Conservation (phyloP, 2,797 vertebrate genomes). For the Urosaurus nigricauda region DNA sequence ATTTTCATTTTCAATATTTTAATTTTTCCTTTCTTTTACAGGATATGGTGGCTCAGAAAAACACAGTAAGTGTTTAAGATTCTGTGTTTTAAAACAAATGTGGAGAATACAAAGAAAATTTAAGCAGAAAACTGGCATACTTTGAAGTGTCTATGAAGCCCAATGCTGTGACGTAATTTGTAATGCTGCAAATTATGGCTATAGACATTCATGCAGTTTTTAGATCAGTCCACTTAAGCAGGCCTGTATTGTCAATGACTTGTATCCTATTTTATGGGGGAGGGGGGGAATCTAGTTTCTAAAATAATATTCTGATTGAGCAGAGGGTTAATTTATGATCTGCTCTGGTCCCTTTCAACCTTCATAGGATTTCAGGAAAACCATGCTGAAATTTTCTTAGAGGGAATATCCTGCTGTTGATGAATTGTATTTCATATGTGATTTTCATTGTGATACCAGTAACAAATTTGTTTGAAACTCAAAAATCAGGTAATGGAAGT, state of each 20-base stretch:
- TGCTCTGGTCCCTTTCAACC: background rate
- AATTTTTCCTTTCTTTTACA: constrained; percentile 69
- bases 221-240: background rate
- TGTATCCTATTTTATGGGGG: background rate
- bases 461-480: background rate
- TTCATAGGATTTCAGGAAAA: background rate
- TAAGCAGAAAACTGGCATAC: background rate
- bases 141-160: background rate
- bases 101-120: constrained; percentile 26
- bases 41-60: constrained; percentile 95
- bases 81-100: constrained; percentile 48
- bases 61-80: constrained; percentile 90
- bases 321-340: background rate
- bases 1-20: constrained; percentile 19
- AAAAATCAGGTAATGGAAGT: background rate
- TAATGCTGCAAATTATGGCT: constrained; percentile 14
- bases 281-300: constrained; percentile 15
- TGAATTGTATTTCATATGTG: background rate
- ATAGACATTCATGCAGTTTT: background rate
- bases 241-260: background rate
- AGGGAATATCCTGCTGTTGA: background rate
- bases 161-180: background rate
- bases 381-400: background rate
- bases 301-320: background rate
- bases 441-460: constrained; percentile 1